phyloP scores from a whole-genome alignment of 2,797 vertebrate species.

The Hyperoplus lanceolatus region DNA sequence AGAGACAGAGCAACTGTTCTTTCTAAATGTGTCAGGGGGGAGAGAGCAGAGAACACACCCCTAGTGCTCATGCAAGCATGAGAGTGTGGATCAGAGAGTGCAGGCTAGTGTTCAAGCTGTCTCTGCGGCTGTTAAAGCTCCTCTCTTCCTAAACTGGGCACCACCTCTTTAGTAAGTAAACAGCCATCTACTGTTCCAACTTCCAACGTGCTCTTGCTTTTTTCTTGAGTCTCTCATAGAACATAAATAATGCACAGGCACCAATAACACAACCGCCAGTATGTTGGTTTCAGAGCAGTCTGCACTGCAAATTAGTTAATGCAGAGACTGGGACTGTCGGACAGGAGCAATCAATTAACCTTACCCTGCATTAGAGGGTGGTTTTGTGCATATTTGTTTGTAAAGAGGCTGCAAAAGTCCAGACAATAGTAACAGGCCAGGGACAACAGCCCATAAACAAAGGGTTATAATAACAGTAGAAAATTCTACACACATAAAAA shows the following conservation, averaged over 20 bases:
- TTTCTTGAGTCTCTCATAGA: conserved; percentile 43
- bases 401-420: conserved; percentile 48
- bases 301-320: conserved; percentile 40
- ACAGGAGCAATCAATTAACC: conserved; percentile 60
- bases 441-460: conserved; percentile 26
- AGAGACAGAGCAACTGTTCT: conserved; percentile 79
- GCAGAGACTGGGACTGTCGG: conserved; percentile 26
- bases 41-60: conserved; percentile 55
- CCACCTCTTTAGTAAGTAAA: conserved; percentile 52
- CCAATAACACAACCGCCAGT: conserved; percentile 20
- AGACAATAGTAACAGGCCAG: conserved; percentile 37
- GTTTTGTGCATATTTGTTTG: conserved; percentile 25
- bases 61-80: conserved; percentile 45
- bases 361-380: conserved; percentile 38
- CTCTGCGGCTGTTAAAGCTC: conserved; percentile 29
- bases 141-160: conserved; percentile 44
- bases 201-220: conserved; percentile 11
- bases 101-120: conserved; percentile 47
- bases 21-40: conserved; percentile 80
- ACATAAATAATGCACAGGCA: conserved; percentile 61
- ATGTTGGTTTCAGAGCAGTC: conserved; percentile 18
- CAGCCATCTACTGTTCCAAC: conserved; percentile 19
- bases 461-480: not conserved
- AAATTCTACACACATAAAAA: not conserved
- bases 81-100: conserved; percentile 22